A percentile compares a stretch with the other conserved stretches of the same genome.
Evolutionary conservation across 2,888 invertebrate genomes (phyloP).

Genomic region (Sycophila texana): DNA sequence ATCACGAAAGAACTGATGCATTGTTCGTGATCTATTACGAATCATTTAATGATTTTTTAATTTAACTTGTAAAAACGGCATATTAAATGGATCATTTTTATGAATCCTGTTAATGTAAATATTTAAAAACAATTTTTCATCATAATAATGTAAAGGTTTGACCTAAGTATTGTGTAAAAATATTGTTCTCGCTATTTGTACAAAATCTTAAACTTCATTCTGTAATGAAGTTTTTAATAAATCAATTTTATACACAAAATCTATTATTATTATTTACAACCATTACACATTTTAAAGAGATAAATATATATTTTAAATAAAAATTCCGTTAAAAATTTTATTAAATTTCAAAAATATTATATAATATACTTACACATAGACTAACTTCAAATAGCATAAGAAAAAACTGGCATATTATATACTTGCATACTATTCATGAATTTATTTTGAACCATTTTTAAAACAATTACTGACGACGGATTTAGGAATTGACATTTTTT

Average conservation of each 20-base stretch:
- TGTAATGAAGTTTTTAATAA: constrained; percentile 66
- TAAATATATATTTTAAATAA: too few species aligned
- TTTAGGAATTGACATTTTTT: too few species aligned
- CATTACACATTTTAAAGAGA: too few species aligned
- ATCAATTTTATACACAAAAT: constrained; percentile 69
- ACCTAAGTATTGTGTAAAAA: constrained; percentile 69
- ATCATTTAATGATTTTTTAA: background rate
- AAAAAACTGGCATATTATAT: too few species aligned
- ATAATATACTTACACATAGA: too few species aligned
- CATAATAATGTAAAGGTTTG: constrained; percentile 21
- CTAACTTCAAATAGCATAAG: too few species aligned
- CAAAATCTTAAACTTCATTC: constrained; percentile 64
- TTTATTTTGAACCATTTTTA: too few species aligned
- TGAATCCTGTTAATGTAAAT: background rate
- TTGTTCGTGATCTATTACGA: constrained; percentile 18
- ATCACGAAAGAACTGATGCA: constrained; percentile 37
- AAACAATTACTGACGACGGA: too few species aligned
- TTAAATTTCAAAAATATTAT: too few species aligned
- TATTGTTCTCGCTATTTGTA: constrained; percentile 67
- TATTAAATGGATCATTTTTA: background rate
- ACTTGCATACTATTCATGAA: too few species aligned
- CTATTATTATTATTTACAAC: too few species aligned
- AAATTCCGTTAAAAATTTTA: too few species aligned
- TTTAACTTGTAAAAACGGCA: background rate
- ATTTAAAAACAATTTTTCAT: constrained; percentile 1